These are phyloP conservation scores for Portevinia maculata DNA, from an alignment of 2,888 invertebrate genomes.

Conservation along the genomic window DNA sequence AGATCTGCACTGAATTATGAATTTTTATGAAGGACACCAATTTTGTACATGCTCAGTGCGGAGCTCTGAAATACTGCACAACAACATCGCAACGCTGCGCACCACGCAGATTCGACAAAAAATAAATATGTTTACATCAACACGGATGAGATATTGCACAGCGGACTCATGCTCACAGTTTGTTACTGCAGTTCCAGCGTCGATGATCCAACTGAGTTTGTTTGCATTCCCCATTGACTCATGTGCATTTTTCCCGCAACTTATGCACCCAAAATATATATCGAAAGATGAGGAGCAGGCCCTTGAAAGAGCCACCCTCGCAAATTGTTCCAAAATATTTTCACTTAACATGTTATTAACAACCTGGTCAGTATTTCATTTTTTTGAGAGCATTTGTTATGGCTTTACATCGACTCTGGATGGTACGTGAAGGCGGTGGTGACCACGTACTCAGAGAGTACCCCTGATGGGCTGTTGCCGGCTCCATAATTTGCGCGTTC, in stretches of 20 bases:
- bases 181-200: slow-evolving; percentile 39
- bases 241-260: slow-evolving; percentile 44
- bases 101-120: slow-evolving; percentile 31
- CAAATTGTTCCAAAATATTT: slow-evolving; percentile 76
- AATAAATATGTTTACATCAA: slow-evolving; percentile 66
- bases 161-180: slow-evolving; percentile 63
- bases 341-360: slow-evolving; percentile 76
- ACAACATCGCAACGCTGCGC: slow-evolving; percentile 14
- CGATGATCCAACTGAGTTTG: background rate
- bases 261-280: slow-evolving; percentile 52
- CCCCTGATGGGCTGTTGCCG: slow-evolving; percentile 27
- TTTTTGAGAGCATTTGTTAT: slow-evolving; percentile 73
- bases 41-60: slow-evolving; percentile 44
- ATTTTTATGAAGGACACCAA: slow-evolving; percentile 70
- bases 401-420: slow-evolving; percentile 42
- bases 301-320: slow-evolving; percentile 74
- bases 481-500: slow-evolving; percentile 70
- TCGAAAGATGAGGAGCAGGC: slow-evolving; percentile 30
- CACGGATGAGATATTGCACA: slow-evolving; percentile 68
- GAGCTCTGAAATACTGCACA: slow-evolving; percentile 2
- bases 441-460: slow-evolving; percentile 53
- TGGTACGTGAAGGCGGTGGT: slow-evolving; percentile 49
- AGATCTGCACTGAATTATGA: slow-evolving; percentile 62
- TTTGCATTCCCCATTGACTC: slow-evolving; percentile 45
- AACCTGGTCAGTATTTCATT: slow-evolving; percentile 74